Evolutionary conservation across 2,888 invertebrate genomes (phyloP).

Genomic region (Alentia gelatinosa): DNA sequence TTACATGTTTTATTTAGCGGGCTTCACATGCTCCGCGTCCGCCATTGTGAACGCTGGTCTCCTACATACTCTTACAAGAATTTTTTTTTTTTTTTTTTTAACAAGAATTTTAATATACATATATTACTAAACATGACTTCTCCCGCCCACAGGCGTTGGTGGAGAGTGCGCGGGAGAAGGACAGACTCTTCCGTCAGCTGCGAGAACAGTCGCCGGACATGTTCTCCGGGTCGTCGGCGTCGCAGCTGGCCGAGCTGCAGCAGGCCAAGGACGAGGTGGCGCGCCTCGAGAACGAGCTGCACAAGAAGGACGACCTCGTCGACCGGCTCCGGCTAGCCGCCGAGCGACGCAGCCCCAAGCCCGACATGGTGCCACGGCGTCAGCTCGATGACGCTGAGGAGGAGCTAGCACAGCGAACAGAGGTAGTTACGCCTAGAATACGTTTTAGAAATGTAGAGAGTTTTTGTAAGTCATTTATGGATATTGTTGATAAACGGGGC

Average conservation of each 20-base stretch:
- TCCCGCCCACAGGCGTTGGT: constrained; percentile 64
- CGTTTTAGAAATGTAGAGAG: no score
- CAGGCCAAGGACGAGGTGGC: constrained; percentile 62
- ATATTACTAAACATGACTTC: background rate
- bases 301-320: constrained; percentile 63
- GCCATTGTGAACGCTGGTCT: no score
- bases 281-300: constrained; percentile 63
- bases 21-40: no score
- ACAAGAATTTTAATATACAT: no score
- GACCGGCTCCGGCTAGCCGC: constrained; percentile 50
- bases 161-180: constrained; percentile 70
- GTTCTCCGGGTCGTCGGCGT: background rate
- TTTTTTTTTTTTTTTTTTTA: no score
- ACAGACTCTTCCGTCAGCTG: constrained; percentile 66
- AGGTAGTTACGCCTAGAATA: constrained; percentile 9
- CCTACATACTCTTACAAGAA: no score
- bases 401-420: constrained; percentile 68
- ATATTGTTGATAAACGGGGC: no score
- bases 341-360: constrained; percentile 41
- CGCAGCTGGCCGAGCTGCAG: constrained; percentile 62
- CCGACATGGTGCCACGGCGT: constrained; percentile 40
- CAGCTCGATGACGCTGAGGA: constrained; percentile 71
- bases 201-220: constrained; percentile 57
- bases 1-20: no score
- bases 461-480: no score